Percentiles rank a stretch among this genome's conserved stretches.
Evolutionary conservation across 2,888 invertebrate genomes (phyloP).

Genomic region (Amiota minor): DNA sequence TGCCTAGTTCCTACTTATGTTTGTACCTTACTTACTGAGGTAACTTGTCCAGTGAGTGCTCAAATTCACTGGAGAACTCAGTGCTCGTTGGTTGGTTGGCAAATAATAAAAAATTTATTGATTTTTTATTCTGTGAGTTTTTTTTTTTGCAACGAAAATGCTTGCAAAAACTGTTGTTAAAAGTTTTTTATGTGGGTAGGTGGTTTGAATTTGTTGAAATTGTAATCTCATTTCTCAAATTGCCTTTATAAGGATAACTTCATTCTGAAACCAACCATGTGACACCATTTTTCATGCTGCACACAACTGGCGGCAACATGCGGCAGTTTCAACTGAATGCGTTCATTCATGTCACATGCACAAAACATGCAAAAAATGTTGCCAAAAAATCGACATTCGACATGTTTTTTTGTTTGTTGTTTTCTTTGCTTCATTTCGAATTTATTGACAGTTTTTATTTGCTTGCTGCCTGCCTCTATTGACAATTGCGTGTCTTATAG

Average conservation of each 20-base stretch:
- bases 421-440: too few relatives aligned
- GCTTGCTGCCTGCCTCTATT: too few relatives aligned
- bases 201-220: not conserved
- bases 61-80: not conserved
- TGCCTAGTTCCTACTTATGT: too few relatives aligned
- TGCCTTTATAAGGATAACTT: not conserved
- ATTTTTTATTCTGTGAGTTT: not conserved
- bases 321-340: not conserved
- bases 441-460: too few relatives aligned
- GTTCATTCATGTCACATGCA: not conserved
- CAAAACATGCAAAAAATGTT: not conserved
- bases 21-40: too few relatives aligned
- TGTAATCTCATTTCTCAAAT: not conserved
- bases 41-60: not conserved
- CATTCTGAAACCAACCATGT: not conserved
- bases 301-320: too few relatives aligned
- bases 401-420: too few relatives aligned
- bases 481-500: too few relatives aligned
- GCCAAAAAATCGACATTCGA: too few relatives aligned
- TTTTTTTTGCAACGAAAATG: too few relatives aligned
- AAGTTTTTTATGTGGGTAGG: conserved; percentile 29
- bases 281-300: not conserved
- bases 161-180: conserved; percentile 31
- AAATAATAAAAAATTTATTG: conserved; percentile 2
- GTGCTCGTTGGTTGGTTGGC: not conserved